Base-by-base conservation (phyloP, 2,797 vertebrate species). In the Chanos chanos region DNA sequence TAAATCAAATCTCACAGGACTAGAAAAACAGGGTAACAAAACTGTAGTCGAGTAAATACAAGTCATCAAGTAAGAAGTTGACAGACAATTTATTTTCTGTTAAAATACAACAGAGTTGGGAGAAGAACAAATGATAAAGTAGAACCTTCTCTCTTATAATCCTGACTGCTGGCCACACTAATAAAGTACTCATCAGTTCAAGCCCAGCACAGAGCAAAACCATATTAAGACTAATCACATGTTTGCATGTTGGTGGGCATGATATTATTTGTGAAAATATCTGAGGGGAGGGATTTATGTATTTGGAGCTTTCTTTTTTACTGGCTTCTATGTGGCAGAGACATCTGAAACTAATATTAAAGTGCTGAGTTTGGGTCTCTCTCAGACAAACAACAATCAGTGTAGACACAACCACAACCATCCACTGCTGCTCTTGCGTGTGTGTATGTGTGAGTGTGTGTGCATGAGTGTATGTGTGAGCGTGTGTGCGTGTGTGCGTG, bases 21-120 rank as follows among this genome's bases (percentile, higher is more conserved):
- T 30, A 40, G 61, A 62, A 66, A 51, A 66, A 59, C 15, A 51
- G 58, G 25, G 10, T n/a, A n/a, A n/a, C 33, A 33, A 58, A 59
- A 57, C 66, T 39, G 13, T 22, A 31, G 40, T 72, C 66, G 44
- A 66, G 63, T 60, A 67, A 57, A 73, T 52, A 45, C 18, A 52
- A 49, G 45, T 66, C 70, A 51, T 74, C 68, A 61, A 64, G 70
- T 67, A 73, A 52, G 33, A 56, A 57, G 37, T 45, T 36, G 48
- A 44, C 64, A 63, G 67, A 56, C 43, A 55, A 70, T 71, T 72
- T 70, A 62, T 43, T 53, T 41, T 37, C 41, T 13, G 50, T 69
- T 58, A 56, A 70, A 68, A 61, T 53, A 50, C 39, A 28, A 60
- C 55, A 68, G 40, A 61, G 31, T 58, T 6, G 13, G 41, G 45